Base-by-base conservation (phyloP, 2,888 invertebrate genomes). In the Acronicta psi region DNA sequence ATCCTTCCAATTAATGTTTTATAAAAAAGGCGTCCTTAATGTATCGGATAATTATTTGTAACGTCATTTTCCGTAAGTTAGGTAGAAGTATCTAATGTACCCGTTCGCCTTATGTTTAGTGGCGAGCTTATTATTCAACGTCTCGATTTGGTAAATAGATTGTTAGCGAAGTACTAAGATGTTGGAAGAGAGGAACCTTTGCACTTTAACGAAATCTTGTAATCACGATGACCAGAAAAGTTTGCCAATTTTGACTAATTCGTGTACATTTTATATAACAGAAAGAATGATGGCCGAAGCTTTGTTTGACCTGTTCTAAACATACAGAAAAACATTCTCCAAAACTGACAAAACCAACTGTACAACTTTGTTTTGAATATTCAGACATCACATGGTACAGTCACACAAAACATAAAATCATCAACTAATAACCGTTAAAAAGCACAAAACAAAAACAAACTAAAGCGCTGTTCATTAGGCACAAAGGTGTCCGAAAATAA, bases 401-500 rank as follows among this genome's bases (percentile, higher is more conserved):
- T n/a, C n/a, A n/a, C 29, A 43, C 42, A 11, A 25, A 38, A 50
- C 50, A 50, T 67, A 54, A 68, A 70, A 58, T 56, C 52, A 31
- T 67, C 63, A 69, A 43, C 52, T 42, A 69, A 64, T 52, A 50
- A 57, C 47, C 38, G 42, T 37, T 58, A 29, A 29, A 70, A 57
- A 52, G 41, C 49, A 56, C 17, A 55, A 46, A 44, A 29, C 20
- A 69, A 73, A 73, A 59, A 64, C 47, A 60, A 60, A 52, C 59
- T 42, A 38, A 68, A 67, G 50, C 53, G 55, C 40, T 60, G 69
- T 71, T 77, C 67, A 76, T 76, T 74, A 69, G 67, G 45, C 50
- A 53, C 56, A 67, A 64, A 69, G 67, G 75, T 71, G 67, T 47
- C 46, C 57, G 59, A 68, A 65, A 63, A 76, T 70, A 58, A 77